phyloP scores from a whole-genome alignment of 2,888 invertebrate species.

The Ochlodes sylvanus region DNA sequence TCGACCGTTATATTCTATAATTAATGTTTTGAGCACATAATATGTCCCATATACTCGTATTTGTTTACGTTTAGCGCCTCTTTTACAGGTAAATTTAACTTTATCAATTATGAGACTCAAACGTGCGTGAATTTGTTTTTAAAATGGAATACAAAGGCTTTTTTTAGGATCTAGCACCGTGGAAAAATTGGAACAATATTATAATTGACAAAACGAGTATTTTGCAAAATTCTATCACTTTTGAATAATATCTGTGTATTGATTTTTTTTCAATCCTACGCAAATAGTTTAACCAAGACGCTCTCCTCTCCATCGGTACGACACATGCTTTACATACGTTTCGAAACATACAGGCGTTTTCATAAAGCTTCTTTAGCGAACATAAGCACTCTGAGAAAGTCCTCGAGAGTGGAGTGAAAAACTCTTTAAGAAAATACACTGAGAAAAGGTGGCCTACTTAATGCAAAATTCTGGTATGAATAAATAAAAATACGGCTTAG shows the following conservation, averaged over 20 bases:
- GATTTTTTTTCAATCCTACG: too few species aligned
- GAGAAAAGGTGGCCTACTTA: slow-evolving; percentile 24
- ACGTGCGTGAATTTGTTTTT: not conserved
- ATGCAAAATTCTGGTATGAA: slow-evolving; percentile 4
- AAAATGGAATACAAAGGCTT: not conserved
- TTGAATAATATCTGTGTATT: too few species aligned
- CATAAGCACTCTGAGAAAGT: slow-evolving; percentile 33
- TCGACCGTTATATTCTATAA: too few species aligned
- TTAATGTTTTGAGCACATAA: too few species aligned
- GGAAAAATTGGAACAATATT: too few species aligned
- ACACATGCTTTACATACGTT: slow-evolving; percentile 1
- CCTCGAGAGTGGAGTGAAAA: slow-evolving; percentile 31
- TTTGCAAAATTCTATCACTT: too few species aligned
- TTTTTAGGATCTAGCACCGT: too few species aligned
- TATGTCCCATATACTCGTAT: too few species aligned
- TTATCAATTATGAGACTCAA: too few species aligned
- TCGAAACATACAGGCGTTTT: slow-evolving; percentile 23
- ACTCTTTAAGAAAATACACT: slow-evolving; percentile 22
- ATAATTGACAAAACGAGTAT: too few species aligned
- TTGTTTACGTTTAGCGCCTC: too few species aligned
- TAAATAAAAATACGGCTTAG: slow-evolving; percentile 5
- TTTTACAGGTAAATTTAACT: too few species aligned
- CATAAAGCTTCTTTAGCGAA: slow-evolving; percentile 30
- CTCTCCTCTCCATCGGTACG: not conserved
- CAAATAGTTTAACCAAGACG: not conserved